These are phyloP conservation scores for Sebastes reedi DNA, from an alignment of 2,797 vertebrate species.

Conservation along the genomic window DNA sequence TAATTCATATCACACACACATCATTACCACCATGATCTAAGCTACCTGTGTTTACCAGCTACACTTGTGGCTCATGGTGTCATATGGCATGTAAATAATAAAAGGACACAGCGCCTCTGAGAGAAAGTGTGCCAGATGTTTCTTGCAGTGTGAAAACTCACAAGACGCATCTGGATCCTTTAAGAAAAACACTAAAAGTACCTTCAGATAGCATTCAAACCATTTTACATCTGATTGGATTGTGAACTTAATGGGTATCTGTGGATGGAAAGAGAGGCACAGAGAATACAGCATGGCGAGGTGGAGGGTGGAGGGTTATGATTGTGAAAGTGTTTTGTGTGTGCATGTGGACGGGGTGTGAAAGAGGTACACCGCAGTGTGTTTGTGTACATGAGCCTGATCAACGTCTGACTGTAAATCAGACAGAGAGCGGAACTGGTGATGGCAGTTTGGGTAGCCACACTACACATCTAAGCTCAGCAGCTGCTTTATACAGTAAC, in stretches of 20 bases:
- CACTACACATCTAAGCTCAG: constrained; percentile 52
- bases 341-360: constrained; percentile 18
- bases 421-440: constrained; percentile 56
- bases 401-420: constrained; percentile 80
- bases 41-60: background rate
- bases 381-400: constrained; percentile 56
- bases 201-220: background rate
- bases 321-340: constrained; percentile 40
- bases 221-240: background rate
- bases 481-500: constrained; percentile 66
- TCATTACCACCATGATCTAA: background rate
- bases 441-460: constrained; percentile 59
- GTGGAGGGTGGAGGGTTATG: background rate
- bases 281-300: background rate
- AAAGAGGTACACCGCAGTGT: constrained; percentile 44
- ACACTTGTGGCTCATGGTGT: background rate
- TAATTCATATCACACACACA: background rate
- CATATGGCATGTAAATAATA: background rate
- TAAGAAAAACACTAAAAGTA: background rate
- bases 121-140: background rate
- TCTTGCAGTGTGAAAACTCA: background rate
- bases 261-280: background rate
- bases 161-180: background rate
- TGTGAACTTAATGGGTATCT: background rate
- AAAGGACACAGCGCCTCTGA: background rate